A percentile compares a stretch with the other conserved stretches of the same genome.
phyloP scores from a whole-genome alignment of 2,888 invertebrate genomes.

The Cephus pygmeus region DNA sequence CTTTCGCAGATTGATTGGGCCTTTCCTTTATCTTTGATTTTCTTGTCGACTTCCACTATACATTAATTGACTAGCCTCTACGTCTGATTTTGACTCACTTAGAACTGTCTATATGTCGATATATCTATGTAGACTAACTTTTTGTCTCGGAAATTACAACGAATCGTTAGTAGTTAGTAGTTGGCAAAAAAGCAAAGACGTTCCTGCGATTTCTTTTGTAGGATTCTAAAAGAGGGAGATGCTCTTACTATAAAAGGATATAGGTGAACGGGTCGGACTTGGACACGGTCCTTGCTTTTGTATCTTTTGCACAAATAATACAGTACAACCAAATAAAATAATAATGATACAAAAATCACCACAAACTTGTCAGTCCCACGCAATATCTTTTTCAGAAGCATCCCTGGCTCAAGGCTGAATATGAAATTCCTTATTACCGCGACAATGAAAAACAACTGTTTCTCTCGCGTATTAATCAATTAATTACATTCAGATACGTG shows the following conservation, averaged over 20 bases:
- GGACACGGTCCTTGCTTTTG: conserved; percentile 21
- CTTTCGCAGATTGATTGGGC: not conserved
- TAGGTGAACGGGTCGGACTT: conserved; percentile 30
- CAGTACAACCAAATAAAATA: not conserved
- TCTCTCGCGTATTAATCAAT: not conserved
- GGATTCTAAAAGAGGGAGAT: not conserved
- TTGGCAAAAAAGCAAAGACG: not conserved
- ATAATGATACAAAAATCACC: not conserved
- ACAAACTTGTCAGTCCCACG: not conserved
- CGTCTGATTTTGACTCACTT: not conserved
- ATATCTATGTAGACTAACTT: not conserved
- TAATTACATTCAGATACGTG: not conserved
- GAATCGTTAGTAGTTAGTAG: not conserved
- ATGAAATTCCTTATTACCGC: not conserved
- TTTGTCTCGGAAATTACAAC: not conserved
- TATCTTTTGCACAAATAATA: not conserved
- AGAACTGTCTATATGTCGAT: not conserved
- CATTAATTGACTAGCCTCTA: too few species aligned
- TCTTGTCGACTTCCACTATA: not conserved
- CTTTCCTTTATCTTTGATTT: not conserved
- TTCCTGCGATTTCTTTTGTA: not conserved
- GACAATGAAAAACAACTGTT: not conserved
- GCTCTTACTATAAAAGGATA: conserved; percentile 34
- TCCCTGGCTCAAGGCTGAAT: not conserved
- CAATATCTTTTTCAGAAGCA: not conserved